These are phyloP conservation scores for Chondrilla cf. caribensis DNA, from an alignment of 37 sponge, comb jelly and placozoan species.

Conservation along the genomic window DNA sequence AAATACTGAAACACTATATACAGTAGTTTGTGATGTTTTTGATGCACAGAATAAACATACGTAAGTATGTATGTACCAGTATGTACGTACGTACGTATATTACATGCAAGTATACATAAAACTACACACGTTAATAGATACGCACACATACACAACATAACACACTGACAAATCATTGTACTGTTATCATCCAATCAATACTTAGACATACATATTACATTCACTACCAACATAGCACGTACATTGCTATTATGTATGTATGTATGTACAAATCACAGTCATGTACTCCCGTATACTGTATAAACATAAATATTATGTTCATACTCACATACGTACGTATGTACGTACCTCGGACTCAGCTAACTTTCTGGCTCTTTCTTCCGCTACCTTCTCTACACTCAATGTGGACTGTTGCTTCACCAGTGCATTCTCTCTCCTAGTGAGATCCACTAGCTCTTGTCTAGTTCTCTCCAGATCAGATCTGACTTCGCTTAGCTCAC, in stretches of 20 bases:
- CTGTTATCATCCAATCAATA: too few relatives aligned
- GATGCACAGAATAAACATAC: neutral
- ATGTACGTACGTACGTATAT: too few relatives aligned
- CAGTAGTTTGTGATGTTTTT: neutral
- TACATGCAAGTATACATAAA: too few relatives aligned
- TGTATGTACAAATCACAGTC: neutral
- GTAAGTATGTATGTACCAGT: too few relatives aligned
- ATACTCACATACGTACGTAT: neutral
- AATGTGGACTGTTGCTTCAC: constrained; percentile 12
- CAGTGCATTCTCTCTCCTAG: constrained; percentile 17
- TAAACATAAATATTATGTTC: neutral
- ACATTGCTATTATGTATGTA: too few relatives aligned
- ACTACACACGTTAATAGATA: too few relatives aligned
- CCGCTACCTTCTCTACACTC: constrained; percentile 29
- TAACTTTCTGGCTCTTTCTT: neutral
- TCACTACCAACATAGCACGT: neutral
- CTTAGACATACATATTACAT: too few relatives aligned
- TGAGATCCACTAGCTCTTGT: constrained; percentile 14
- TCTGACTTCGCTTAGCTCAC: neutral
- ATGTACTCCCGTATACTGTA: neutral
- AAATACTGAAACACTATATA: neutral
- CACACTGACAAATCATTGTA: too few relatives aligned
- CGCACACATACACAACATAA: too few relatives aligned
- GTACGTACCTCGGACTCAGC: neutral
- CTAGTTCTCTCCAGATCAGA: constrained; percentile 1